A percentile compares a stretch with the other conserved stretches of the same genome.
These are phyloP conservation scores for Turritopsis dohrnii DNA, from an alignment of 30 jellyfish, hydroid and myxozoan species.

Conservation along the genomic window DNA sequence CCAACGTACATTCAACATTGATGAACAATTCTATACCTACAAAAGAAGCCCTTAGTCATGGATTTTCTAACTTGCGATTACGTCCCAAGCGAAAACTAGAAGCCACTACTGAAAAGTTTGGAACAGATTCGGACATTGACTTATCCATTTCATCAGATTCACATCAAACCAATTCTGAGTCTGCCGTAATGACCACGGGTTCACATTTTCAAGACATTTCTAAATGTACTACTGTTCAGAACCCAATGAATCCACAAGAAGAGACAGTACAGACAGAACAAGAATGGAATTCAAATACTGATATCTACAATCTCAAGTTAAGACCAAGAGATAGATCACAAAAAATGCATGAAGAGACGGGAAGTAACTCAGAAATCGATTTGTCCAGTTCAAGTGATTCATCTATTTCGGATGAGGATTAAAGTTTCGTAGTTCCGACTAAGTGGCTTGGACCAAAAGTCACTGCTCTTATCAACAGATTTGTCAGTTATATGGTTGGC, in stretches of 20 bases:
- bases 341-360: background rate
- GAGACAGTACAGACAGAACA: background rate
- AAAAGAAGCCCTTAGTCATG: background rate
- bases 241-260: background rate
- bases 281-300: background rate
- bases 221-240: background rate
- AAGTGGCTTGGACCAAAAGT: background rate
- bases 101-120: background rate
- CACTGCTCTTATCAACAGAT: background rate
- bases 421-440: background rate
- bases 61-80: background rate
- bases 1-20: background rate
- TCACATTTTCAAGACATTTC: background rate
- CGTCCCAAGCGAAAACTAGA: background rate
- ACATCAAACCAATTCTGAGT: too few relatives aligned
- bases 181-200: background rate
- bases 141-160: background rate
- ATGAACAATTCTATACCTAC: background rate
- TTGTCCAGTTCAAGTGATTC: background rate
- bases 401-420: too few relatives aligned
- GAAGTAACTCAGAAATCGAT: background rate
- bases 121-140: background rate
- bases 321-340: background rate
- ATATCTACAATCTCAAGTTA: background rate
- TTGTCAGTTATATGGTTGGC: background rate